phyloP scores from a whole-genome alignment of 92 coral and sea anemone genomes.

The Pocillopora meandrina region DNA sequence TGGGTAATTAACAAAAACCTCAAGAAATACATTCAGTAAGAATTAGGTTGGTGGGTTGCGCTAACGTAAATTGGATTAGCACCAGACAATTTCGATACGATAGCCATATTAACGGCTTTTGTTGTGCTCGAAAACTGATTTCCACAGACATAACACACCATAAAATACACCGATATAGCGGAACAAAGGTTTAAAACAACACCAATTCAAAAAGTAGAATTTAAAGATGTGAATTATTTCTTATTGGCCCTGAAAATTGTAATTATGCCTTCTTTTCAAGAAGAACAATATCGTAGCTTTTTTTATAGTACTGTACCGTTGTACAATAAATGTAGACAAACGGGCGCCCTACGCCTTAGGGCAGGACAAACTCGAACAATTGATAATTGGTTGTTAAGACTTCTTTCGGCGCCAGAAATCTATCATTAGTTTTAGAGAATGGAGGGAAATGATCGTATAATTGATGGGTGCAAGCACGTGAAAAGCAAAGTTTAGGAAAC shows the following conservation, averaged over 20 bases:
- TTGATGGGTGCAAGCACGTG: background rate
- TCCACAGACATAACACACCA: background rate
- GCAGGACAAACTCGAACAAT: background rate
- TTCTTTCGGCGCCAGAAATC: conserved; percentile 13
- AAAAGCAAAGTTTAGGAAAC: no score
- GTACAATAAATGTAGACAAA: background rate
- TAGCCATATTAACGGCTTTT: background rate
- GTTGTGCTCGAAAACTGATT: background rate
- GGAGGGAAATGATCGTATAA: background rate
- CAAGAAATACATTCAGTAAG: background rate
- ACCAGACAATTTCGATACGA: background rate
- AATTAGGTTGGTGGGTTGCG: background rate
- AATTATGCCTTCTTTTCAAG: background rate
- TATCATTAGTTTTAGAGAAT: background rate
- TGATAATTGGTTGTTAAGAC: background rate
- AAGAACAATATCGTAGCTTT: background rate
- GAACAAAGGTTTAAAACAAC: background rate
- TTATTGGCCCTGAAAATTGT: background rate
- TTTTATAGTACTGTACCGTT: conserved; percentile 1
- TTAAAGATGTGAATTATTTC: background rate
- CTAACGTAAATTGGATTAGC: background rate
- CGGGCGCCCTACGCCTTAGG: background rate
- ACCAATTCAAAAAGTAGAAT: background rate
- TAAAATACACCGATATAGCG: background rate
- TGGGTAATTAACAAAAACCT: background rate